Evolutionary conservation across 2,113 vertebrate species (phyloP).

Genomic region (Hippopotamus amphibius): DNA sequence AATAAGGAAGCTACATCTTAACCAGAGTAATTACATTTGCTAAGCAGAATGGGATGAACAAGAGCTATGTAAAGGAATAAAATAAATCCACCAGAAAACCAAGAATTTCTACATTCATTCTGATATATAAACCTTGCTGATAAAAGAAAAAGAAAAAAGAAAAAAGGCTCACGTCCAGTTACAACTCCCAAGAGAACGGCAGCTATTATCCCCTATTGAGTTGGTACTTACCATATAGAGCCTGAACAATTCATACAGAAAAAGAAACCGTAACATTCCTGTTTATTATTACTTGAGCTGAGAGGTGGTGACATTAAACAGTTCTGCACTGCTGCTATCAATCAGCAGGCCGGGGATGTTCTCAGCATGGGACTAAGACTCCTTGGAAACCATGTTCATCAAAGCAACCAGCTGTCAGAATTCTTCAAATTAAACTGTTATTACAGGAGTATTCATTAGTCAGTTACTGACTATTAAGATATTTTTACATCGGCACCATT

Average conservation of each 20-base stretch:
- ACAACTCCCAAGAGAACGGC: conserved; percentile 85
- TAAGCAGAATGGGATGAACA: conserved; percentile 70
- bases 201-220: conserved; percentile 89
- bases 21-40: conserved; percentile 70
- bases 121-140: conserved; percentile 82
- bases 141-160: conserved; percentile 60
- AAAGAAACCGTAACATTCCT: conserved; percentile 90
- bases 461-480: conserved; percentile 90
- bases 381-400: conserved; percentile 90
- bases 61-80: conserved; percentile 37
- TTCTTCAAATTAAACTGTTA: conserved; percentile 91
- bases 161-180: conserved; percentile 84
- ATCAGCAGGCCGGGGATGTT: conserved; percentile 90
- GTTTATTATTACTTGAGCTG: conserved; percentile 91
- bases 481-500: conserved; percentile 88
- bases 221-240: conserved; percentile 89
- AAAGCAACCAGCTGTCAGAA: conserved; percentile 90
- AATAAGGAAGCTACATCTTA: conserved; percentile 70
- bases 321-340: conserved; percentile 90
- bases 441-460: conserved; percentile 90
- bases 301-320: conserved; percentile 92
- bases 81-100: conserved; percentile 50
- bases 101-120: conserved; percentile 81
- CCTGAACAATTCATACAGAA: conserved; percentile 91
- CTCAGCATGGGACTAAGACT: conserved; percentile 87